These are phyloP conservation scores for Myotis daubentonii DNA, from an alignment of 2,797 vertebrate genomes.

Conservation along the genomic window DNA sequence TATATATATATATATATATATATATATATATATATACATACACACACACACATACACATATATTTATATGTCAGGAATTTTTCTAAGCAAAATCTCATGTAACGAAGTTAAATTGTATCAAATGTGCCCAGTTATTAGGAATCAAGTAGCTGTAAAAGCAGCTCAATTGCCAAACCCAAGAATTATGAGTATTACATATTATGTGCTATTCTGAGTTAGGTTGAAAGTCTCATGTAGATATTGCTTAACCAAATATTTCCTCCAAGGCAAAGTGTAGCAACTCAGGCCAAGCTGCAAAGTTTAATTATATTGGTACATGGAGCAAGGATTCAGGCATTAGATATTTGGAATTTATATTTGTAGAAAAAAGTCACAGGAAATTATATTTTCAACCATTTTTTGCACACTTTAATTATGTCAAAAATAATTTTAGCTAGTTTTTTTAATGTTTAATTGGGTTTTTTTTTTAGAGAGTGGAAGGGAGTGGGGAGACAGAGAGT, in stretches of 20 bases:
- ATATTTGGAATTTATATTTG: constrained; percentile 33
- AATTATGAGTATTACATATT: background rate
- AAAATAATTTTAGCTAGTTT: constrained; percentile 6
- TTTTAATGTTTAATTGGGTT: background rate
- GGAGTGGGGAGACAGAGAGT: too few relatives aligned
- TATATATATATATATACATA: background rate
- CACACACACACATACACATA: background rate
- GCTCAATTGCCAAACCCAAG: background rate
- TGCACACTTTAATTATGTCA: background rate
- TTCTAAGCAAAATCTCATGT: constrained; percentile 33
- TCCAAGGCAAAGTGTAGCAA: background rate
- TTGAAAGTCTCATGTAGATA: background rate
- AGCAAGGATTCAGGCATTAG: background rate
- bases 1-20: background rate
- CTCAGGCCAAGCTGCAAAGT: background rate
- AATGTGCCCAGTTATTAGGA: background rate
- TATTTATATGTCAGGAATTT: background rate
- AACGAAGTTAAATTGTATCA: constrained; percentile 25
- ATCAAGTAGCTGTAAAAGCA: background rate
- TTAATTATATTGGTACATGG: constrained; percentile 1
- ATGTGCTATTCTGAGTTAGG: background rate
- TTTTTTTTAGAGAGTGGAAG: too few relatives aligned
- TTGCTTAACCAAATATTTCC: background rate
- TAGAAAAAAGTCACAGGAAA: constrained; percentile 26
- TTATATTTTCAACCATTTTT: background rate